Evolutionary conservation across 2,888 invertebrate genomes (phyloP).

Genomic region (Ophion ventricosus): DNA sequence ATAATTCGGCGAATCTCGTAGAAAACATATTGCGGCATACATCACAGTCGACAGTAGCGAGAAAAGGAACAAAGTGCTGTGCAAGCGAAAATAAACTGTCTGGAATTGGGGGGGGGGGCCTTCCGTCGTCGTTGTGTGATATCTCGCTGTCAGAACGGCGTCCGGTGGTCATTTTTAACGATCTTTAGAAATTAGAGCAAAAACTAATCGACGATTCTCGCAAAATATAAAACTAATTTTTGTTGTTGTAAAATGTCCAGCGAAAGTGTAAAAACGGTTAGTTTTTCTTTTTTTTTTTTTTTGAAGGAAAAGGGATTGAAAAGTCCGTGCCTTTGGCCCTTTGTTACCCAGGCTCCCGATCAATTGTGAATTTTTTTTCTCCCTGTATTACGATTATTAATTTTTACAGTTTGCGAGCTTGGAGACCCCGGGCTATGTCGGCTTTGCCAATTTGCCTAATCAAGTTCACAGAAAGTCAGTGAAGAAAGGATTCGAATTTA

Average conservation of each 20-base stretch:
- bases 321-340: constrained; percentile 20
- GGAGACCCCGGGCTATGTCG: constrained; percentile 95
- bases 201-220: not conserved
- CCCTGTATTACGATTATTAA: constrained; percentile 20
- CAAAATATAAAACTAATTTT: not conserved
- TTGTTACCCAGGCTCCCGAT: constrained; percentile 4
- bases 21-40: not conserved
- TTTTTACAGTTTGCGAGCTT: constrained; percentile 90
- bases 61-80: constrained; percentile 14
- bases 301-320: not conserved
- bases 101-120: constrained; percentile 11
- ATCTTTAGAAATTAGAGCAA: constrained; percentile 5
- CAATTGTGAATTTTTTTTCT: constrained; percentile 14
- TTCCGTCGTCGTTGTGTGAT: constrained; percentile 42
- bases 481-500: constrained; percentile 99
- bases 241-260: constrained; percentile 75
- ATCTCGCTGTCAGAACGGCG: constrained; percentile 64
- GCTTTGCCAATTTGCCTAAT: constrained; percentile 97
- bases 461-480: constrained; percentile 98
- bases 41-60: constrained; percentile 5
- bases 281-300: constrained; percentile 42
- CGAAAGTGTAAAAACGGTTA: constrained; percentile 81
- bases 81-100: constrained; percentile 54
- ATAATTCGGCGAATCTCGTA: constrained; percentile 44
- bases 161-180: constrained; percentile 56